Conservation (phyloP, 1,140 invertebrate genomes). For the Daktulosphaira vitifoliae region DNA sequence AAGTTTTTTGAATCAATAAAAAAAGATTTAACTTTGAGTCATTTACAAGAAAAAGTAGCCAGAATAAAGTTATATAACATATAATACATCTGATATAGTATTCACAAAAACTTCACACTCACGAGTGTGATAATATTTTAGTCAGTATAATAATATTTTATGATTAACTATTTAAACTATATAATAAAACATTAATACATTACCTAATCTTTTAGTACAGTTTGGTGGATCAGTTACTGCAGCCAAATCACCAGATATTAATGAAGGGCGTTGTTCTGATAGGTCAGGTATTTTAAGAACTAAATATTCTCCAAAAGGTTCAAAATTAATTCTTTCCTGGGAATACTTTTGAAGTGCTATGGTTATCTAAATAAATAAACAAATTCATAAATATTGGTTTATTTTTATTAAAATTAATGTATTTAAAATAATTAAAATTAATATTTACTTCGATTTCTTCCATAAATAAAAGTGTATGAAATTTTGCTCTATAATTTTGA, state of each 20-base stretch:
- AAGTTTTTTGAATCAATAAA: no score
- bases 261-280: conserved; percentile 71
- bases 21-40: no score
- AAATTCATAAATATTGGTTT: neutral
- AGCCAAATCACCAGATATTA: conserved; percentile 69
- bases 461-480: conserved; percentile 26
- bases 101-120: no score
- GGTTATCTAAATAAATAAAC: conserved; percentile 4
- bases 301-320: conserved; percentile 57
- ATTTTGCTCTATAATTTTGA: conserved; percentile 22
- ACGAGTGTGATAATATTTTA: no score
- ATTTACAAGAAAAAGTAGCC: no score
- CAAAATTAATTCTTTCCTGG: conserved; percentile 50
- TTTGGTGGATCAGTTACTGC: conserved; percentile 43
- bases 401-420: neutral
- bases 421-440: neutral
- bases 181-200: conserved; percentile 13
- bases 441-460: conserved; percentile 31
- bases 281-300: conserved; percentile 67
- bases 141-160: no score
- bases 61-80: no score
- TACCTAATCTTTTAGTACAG: conserved; percentile 37
- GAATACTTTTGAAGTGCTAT: conserved; percentile 28
- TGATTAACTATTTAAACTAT: neutral
- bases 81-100: no score